Conservation (phyloP, 2,888 invertebrate species). For the Rhamnusium bicolor region DNA sequence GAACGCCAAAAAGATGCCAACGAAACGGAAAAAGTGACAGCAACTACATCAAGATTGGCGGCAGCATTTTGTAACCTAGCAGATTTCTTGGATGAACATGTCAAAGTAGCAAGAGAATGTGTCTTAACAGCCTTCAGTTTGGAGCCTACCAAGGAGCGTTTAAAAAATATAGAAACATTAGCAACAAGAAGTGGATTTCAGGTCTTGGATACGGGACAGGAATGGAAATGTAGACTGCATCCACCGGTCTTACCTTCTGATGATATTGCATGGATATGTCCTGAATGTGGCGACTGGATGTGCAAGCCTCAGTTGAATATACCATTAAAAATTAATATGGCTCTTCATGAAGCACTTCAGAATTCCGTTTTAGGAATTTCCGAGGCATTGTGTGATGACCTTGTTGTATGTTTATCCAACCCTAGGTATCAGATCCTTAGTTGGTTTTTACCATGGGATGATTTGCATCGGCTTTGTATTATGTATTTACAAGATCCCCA, state of each 20-base stretch:
- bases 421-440: constrained; percentile 81
- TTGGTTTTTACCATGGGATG: constrained; percentile 79
- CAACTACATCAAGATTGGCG: constrained; percentile 75
- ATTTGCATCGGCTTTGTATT: constrained; percentile 74
- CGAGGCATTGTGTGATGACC: constrained; percentile 79
- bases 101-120: constrained; percentile 80
- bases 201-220: constrained; percentile 67
- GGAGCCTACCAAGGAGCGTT: constrained; percentile 78
- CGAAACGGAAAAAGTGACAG: constrained; percentile 72
- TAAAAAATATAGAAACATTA: constrained; percentile 74
- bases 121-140: constrained; percentile 84
- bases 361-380: constrained; percentile 79
- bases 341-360: constrained; percentile 69
- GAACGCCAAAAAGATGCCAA: constrained; percentile 77
- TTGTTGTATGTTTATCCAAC: constrained; percentile 80
- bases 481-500: constrained; percentile 74
- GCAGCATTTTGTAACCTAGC: constrained; percentile 79
- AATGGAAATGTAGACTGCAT: constrained; percentile 68
- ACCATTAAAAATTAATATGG: constrained; percentile 65
- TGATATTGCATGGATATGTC: constrained; percentile 65
- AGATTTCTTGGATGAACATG: constrained; percentile 74
- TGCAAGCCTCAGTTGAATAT: constrained; percentile 64
- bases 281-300: constrained; percentile 67
- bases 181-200: constrained; percentile 73
- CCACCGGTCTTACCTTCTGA: constrained; percentile 64